Percentiles rank a stretch among this genome's conserved stretches.
Evolutionary conservation across 2,888 invertebrate genomes (phyloP).

Genomic region (Marronus borbonicus): DNA sequence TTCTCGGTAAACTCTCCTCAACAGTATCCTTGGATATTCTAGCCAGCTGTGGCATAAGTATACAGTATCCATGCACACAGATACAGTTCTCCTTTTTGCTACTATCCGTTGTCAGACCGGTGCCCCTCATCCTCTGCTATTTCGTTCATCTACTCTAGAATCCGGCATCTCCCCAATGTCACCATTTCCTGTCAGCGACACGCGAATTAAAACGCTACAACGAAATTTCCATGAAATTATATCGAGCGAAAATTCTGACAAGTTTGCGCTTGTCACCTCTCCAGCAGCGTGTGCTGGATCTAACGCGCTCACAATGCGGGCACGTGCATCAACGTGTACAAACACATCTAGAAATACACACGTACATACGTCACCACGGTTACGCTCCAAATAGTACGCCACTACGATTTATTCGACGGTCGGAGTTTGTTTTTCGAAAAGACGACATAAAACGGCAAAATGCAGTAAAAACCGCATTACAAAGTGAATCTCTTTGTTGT

Average conservation of each 20-base stretch:
- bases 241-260: constrained; percentile 64
- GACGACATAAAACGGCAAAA: neutral
- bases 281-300: neutral
- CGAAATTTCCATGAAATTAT: constrained; percentile 67
- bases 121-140: constrained; percentile 15
- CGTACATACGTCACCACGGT: neutral
- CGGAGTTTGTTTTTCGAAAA: constrained; percentile 22
- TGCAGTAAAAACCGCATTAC: constrained; percentile 5
- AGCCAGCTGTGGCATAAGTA: neutral
- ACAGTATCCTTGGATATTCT: constrained; percentile 37
- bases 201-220: constrained; percentile 65
- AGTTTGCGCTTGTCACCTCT: constrained; percentile 39
- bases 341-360: constrained; percentile 22
- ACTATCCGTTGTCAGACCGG: constrained; percentile 27
- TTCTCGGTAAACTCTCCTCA: constrained; percentile 41
- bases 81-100: constrained; percentile 6
- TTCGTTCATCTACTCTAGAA: constrained; percentile 53
- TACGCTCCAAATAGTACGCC: constrained; percentile 6
- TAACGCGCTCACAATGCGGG: constrained; percentile 13
- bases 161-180: constrained; percentile 60
- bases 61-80: constrained; percentile 6
- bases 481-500: constrained; percentile 2
- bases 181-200: constrained; percentile 65
- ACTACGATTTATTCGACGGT: neutral
- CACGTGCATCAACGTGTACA: constrained; percentile 21